Conservation (phyloP, 1,140 invertebrate genomes). For the Heliothis virescens region DNA sequence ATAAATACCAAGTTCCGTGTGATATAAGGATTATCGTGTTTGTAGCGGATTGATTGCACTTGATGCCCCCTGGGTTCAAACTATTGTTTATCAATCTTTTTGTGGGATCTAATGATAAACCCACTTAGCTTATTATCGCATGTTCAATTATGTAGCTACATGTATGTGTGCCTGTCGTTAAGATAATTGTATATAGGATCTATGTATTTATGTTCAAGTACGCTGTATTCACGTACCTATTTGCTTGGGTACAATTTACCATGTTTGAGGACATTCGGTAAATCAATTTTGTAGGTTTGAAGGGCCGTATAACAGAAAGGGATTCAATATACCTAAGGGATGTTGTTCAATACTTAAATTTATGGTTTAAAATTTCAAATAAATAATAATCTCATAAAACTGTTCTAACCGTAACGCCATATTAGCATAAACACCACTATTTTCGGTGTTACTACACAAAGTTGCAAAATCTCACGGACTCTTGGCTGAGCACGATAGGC, state of each 20-base stretch:
- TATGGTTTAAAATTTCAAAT: background rate
- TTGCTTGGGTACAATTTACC: background rate
- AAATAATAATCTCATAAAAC: background rate
- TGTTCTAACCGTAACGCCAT: background rate
- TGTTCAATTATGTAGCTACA: background rate
- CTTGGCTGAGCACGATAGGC: conserved; percentile 29
- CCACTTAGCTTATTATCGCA: background rate
- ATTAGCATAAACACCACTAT: conserved; percentile 14
- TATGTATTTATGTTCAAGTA: conserved; percentile 2
- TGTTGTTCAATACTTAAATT: background rate
- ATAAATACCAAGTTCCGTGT: too few relatives aligned
- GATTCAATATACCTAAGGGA: too few relatives aligned
- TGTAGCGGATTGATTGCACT: too few relatives aligned
- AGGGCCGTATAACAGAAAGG: too few relatives aligned
- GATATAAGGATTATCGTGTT: too few relatives aligned
- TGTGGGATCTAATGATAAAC: background rate
- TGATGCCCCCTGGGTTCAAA: too few relatives aligned
- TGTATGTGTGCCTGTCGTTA: background rate
- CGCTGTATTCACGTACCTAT: background rate
- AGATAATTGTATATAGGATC: conserved; percentile 4
- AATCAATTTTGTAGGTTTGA: too few relatives aligned
- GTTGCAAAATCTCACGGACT: conserved; percentile 15
- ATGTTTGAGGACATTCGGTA: too few relatives aligned
- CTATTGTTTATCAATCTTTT: background rate
- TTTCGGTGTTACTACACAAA: conserved; percentile 17